Base-by-base conservation (phyloP, 2,888 invertebrate genomes). In the Ectropis crepuscularia region DNA sequence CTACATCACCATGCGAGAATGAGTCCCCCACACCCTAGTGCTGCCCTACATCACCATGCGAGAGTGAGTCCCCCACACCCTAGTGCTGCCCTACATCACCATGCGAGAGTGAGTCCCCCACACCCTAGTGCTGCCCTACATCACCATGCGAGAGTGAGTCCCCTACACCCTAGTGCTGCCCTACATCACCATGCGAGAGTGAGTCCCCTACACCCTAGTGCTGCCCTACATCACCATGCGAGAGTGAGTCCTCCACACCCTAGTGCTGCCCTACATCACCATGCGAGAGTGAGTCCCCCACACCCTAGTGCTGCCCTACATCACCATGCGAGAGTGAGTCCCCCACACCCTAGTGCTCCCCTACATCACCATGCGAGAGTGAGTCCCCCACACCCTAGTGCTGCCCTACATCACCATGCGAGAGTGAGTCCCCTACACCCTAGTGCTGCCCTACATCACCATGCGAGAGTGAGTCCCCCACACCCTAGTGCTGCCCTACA, bases 21-120 rank as follows among this genome's bases (percentile, higher is more conserved):
- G 16, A 39, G 6, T 6, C 12, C 37, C 36, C 0, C 49, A 10
- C 9, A 0, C 89, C 12, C 92, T 90, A 74, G 81, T 92, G 11
- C 76, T 90, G 61, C 92, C 92, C 0, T 86, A 90, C 78, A 90
- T 92, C 90, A 92, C 90, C 10, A 81, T 84, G 46, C 74, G 89
- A 37, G 77, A 84, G 88, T 67, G 16, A 39, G 6, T 6, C 12
- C 37, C 36, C 0, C 49, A 10, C 9, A 0, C 89, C 12, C 92
- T 90, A 74, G 81, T 92, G 11, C 76, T 90, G 61, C 92, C 92
- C 0, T 86, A 90, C 78, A 90, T 92, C 90, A 92, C 90, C 10
- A 81, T 84, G 46, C 74, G 89, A 37, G 77, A 84, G 88, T 67
- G 16, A 39, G 6, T 6, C 12, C 37, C 36, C 0, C 49, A 10